Evolutionary conservation across 1,140 invertebrate species (phyloP), one percentile per base, ranked within the genome.

Genomic region (Ooceraea biroi): DNA sequence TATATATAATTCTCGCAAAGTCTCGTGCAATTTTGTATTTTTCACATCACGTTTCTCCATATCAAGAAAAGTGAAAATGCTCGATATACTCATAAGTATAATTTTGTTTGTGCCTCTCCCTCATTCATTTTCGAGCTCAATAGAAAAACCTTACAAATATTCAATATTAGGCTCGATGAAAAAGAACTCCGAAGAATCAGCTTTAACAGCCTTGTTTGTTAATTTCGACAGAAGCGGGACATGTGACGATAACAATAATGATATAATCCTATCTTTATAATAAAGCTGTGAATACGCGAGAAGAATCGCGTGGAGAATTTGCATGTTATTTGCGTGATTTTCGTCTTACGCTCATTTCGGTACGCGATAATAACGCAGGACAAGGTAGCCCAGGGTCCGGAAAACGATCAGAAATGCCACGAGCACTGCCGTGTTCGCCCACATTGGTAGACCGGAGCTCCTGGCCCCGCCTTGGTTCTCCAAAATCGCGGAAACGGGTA

Each of bases 361-460:
- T 88, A 96, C 95, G 84, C 97, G 95, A 90, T 97, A 95, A 91
- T 96, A 97, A 83, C 97, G 95, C 84, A 98, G 94, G 60, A 97
- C 97, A 71, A 97, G 93, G 91, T 98, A 98, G 65, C 97, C 97
- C 57, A 97, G 94, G 36, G 96, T 92, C 85, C 97, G 95, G 93
- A 97, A 97, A 65, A 97, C 95, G 76, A 97, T 89, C 63, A 98
- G 95, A 93, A 97, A 97, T 76, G 95, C 95, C 71, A 97, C 88
- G 60, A 97, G 94, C n/a, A 97, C 96, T 1, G 96, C 91, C 10
- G 97, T 97, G 93, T 97, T 97, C 66, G 96, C 95, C 97, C 97
- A 97, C 3, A 97, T 92, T 5, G 97, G 96, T 61, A 96, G 90
- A 71, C 93, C 92, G 10, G 92, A 91, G n/a, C 94, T 94, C 82